Base-by-base conservation (phyloP, 23 tunicate genomes). In the Styela plicata region DNA sequence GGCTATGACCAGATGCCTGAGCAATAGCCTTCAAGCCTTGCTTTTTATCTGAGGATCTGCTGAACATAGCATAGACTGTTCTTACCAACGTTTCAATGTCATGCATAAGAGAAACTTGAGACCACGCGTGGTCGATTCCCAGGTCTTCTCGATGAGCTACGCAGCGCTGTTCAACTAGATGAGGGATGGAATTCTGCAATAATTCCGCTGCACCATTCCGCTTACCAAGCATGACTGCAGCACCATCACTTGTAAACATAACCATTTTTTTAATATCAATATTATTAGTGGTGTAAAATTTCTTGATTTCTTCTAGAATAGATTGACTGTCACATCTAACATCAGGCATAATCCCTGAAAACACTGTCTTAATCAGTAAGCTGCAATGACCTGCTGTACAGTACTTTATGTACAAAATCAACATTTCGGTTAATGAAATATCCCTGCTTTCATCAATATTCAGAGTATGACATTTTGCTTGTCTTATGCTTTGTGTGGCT, bases 71-170 rank as follows among this genome's bases (percentile, higher is more conserved):
- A n/a, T n/a, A n/a, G n/a, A n/a, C n/a, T n/a, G n/a, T n/a, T n/a
- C n/a, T 79, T 79, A 62, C 73, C 73, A 79, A 79, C 26, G 83
- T 79, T 79, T 63, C 32, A 79, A 79, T 79, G 73, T 79, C 83
- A 16, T 79, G 73, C 71, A 79, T 79, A 79, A 79, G 83, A n/a
- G 83, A 79, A 3, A 79, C 83, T 79, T 61, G 21, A 16, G 83
- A 79, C 83, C 73, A 63, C 33, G 73, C 83, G 26, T 79, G 73
- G 83, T 79, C 33, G 82, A 77, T 77, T 77, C 82, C 82, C 73
- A 79, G 71, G 83, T 79, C 83, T 25, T 79, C 73, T 79, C 34
- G 33, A 73, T 79, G 83, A 79, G 83, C 83, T 79, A 79, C 83
- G 83, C 83, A 79, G 34, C 62, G 83, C 83, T 79, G 83, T 79